phyloP scores from a whole-genome alignment of 2,797 vertebrate genomes.

The Hyperoplus immaculatus region DNA sequence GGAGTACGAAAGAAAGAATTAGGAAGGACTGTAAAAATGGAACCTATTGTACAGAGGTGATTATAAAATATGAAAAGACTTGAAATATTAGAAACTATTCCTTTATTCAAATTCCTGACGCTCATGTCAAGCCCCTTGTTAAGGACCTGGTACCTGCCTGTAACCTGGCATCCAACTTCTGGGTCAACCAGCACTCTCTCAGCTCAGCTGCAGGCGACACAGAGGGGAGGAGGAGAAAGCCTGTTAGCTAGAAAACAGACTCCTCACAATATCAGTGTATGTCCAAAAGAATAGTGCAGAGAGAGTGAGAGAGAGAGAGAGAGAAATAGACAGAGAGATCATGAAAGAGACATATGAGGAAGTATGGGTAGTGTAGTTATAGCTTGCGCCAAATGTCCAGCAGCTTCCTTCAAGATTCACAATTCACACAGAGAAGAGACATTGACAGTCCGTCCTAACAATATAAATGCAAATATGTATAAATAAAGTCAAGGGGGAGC shows the following conservation, averaged over 20 bases:
- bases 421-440: slow-evolving; percentile 46
- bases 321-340: slow-evolving; percentile 14
- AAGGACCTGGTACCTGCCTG: slow-evolving; percentile 72
- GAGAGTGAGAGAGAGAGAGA: slow-evolving; percentile 25
- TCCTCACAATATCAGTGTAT: slow-evolving; percentile 31
- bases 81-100: slow-evolving; percentile 47
- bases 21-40: slow-evolving; percentile 20
- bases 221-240: slow-evolving; percentile 67
- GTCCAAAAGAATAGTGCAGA: slow-evolving; percentile 38
- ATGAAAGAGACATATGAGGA: slow-evolving; percentile 30
- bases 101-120: slow-evolving; percentile 45
- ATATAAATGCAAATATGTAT: slow-evolving; percentile 79
- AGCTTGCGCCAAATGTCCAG: slow-evolving; percentile 13
- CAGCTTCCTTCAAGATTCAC: slow-evolving; percentile 45
- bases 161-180: slow-evolving; percentile 70
- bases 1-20: not conserved
- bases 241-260: slow-evolving; percentile 64
- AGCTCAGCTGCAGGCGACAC: slow-evolving; percentile 73
- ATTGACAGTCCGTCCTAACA: slow-evolving; percentile 70
- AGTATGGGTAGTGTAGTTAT: not conserved
- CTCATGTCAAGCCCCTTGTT: slow-evolving; percentile 44
- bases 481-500: slow-evolving; percentile 57
- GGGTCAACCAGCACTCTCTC: slow-evolving; percentile 64
- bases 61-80: slow-evolving; percentile 47
- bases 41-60: slow-evolving; percentile 11